Percentiles rank a stretch among this genome's conserved stretches.
Conservation (phyloP, 2,113 vertebrate species). For the Drymodes brunneopygia region DNA sequence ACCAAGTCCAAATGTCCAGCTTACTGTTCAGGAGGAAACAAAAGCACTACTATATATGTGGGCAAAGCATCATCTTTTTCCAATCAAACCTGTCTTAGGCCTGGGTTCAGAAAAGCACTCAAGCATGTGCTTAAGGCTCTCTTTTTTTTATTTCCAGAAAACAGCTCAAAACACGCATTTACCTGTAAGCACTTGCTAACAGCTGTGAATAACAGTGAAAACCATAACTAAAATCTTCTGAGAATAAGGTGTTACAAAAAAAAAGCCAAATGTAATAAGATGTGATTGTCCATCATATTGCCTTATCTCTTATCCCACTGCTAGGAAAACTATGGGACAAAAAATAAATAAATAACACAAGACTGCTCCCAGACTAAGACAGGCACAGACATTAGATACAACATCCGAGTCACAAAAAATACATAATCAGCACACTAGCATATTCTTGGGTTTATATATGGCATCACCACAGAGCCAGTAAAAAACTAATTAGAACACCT, state of each 20-base stretch:
- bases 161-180: background rate
- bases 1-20: constrained; percentile 54
- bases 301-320: background rate
- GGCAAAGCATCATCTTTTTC: constrained; percentile 40
- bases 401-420: background rate
- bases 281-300: background rate
- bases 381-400: background rate
- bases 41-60: constrained; percentile 26
- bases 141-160: background rate
- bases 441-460: background rate
- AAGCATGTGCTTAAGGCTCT: background rate
- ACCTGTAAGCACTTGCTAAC: constrained; percentile 12
- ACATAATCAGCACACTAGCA: background rate
- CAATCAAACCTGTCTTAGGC: constrained; percentile 19
- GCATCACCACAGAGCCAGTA: background rate
- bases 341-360: background rate
- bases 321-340: background rate
- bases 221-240: background rate
- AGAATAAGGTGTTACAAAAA: background rate
- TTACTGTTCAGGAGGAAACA: constrained; percentile 30
- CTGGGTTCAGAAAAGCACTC: constrained; percentile 1
- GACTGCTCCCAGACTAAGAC: background rate
- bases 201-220: background rate
- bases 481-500: background rate
- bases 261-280: background rate